Conservation (phyloP, 2,797 vertebrate species). For the Loris lydekkerianus region DNA sequence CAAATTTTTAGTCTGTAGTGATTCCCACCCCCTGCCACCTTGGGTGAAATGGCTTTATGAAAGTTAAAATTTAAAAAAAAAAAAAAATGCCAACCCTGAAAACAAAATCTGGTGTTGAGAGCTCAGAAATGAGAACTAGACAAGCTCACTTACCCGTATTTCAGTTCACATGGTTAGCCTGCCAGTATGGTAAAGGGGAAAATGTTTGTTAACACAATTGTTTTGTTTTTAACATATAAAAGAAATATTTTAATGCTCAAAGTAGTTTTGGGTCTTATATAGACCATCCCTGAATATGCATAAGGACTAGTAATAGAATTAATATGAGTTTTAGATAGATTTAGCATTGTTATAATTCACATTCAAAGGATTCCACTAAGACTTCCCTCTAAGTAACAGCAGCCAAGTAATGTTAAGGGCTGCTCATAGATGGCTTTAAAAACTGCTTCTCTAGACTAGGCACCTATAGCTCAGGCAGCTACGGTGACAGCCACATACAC, state of each 20-base stretch:
- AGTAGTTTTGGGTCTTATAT: neutral
- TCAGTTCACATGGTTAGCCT: conserved; percentile 68
- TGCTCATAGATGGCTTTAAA: conserved; percentile 27
- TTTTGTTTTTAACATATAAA: conserved; percentile 68
- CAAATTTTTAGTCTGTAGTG: conserved; percentile 49
- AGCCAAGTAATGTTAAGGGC: conserved; percentile 54
- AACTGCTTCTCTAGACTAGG: neutral
- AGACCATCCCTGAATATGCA: conserved; percentile 20
- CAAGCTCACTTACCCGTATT: conserved; percentile 75
- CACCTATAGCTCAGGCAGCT: too few relatives aligned
- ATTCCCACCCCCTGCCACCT: neutral
- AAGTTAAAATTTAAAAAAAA: conserved; percentile 15
- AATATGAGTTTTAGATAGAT: conserved; percentile 46
- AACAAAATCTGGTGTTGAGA: conserved; percentile 83
- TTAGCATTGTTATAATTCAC: conserved; percentile 57
- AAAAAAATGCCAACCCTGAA: conserved; percentile 51
- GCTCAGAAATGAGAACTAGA: conserved; percentile 85
- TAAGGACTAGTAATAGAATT: conserved; percentile 67
- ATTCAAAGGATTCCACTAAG: conserved; percentile 25
- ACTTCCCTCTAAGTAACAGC: neutral
- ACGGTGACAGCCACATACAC: too few relatives aligned
- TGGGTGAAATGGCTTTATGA: conserved; percentile 8
- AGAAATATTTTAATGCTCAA: neutral
- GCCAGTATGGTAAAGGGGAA: conserved; percentile 73
- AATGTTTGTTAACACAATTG: conserved; percentile 55